Evolutionary conservation across 1,140 invertebrate species (phyloP), one percentile per base, ranked within the genome.

Genomic region (Stenopsyche tienmushanensis): DNA sequence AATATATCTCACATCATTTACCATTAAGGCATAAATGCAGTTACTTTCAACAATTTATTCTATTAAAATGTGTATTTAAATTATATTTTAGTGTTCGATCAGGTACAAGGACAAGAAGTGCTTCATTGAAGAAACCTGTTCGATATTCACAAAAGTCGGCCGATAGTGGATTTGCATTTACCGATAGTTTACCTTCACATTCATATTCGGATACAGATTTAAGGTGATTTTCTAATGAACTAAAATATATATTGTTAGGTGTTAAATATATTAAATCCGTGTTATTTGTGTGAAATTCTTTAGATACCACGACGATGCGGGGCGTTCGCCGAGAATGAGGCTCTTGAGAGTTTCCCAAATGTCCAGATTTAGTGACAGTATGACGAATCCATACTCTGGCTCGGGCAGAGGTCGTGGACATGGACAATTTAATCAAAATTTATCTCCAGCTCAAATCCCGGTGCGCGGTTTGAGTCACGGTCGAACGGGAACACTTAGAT

Each of bases 81-180:
- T n/a, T n/a, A n/a, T n/a, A n/a, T n/a, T n/a, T n/a, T n/a, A n/a
- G 64, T 64, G 34, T 42, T 47, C 7, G 57, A 52, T 39, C 17
- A 44, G 57, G 47, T 21, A 74, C 74, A 59, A 75, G 79, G 65
- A 82, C 80, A 0, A 73, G 79, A 29, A 80, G 78, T 2, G 59
- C 81, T 25, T 86, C 85, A 3, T 82, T 83, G 69, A 81, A 85
- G 70, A 80, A 86, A 68, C 90, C 89, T 3, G 83, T 86, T 26
- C 82, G 90, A 45, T 81, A 82, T 24, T 90, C 87, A 1, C 87
- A 90, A 52, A 82, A 87, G 64, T 91, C 90, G 1, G 84, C 84
- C 0, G 86, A 89, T 70, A 86, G 83, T 10, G 81, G 63, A 62
- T 78, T 73, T 78, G 76, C 5, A 64, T 83, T 81, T 8, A 72